Percentiles rank a stretch among this genome's conserved stretches.
Conservation (phyloP, 2,113 vertebrate species). For the Trogon melanurus region DNA sequence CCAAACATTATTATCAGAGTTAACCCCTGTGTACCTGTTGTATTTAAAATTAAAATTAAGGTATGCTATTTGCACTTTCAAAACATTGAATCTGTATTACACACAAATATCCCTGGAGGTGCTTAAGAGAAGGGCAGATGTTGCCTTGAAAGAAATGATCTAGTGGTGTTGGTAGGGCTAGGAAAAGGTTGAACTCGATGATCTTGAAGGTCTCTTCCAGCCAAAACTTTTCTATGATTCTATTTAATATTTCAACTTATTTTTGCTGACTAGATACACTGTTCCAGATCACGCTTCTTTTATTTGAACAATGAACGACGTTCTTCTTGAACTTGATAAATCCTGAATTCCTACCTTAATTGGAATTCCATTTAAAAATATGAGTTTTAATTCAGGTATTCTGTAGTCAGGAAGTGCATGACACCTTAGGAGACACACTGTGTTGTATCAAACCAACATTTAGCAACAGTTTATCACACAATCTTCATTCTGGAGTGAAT, state of each 20-base stretch:
- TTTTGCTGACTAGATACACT: background rate
- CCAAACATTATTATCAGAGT: background rate
- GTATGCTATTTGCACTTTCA: background rate
- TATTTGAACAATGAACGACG: background rate
- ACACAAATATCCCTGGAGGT: background rate
- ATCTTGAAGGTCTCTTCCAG: too few species aligned
- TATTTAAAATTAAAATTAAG: constrained; percentile 39
- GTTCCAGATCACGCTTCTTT: background rate
- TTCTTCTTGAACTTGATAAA: background rate
- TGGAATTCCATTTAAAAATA: background rate
- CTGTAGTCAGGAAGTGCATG: background rate
- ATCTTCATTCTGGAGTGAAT: background rate
- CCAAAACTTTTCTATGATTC: too few species aligned
- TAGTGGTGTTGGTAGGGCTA: too few species aligned
- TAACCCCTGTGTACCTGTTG: constrained; percentile 15
- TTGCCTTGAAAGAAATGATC: too few species aligned
- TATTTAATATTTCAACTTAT: background rate
- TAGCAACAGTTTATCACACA: background rate
- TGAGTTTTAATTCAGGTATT: background rate
- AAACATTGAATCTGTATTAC: background rate
- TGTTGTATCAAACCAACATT: background rate
- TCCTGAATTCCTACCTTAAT: background rate
- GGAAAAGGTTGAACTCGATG: too few species aligned
- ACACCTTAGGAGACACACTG: background rate
- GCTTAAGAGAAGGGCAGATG: too few species aligned